Evolutionary conservation across 2,113 vertebrate genomes (phyloP).

Genomic region (Formicarius rufipectus): DNA sequence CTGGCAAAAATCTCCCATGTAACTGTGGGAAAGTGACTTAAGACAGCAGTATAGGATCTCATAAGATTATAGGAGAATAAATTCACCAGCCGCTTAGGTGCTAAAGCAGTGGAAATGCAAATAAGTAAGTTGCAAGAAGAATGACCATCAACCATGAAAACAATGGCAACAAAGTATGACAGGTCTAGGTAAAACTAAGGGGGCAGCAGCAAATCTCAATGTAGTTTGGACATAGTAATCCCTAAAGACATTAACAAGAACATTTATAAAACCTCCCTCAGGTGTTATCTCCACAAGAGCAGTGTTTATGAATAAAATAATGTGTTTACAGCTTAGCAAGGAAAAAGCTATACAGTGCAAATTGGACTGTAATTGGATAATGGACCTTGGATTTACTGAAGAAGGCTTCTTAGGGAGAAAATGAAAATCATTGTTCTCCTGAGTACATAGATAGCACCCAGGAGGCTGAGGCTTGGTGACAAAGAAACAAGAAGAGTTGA

Average conservation of each 20-base stretch:
- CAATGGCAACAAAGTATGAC: rapidly evolving
- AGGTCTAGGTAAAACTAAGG: background rate
- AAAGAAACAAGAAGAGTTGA: background rate
- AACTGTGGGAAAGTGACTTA: background rate
- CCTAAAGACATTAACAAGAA: background rate
- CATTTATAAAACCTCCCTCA: background rate
- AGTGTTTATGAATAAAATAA: background rate
- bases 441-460: background rate
- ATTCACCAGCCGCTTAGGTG: background rate
- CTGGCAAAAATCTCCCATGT: background rate
- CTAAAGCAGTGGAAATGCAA: background rate
- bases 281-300: background rate
- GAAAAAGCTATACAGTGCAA: background rate
- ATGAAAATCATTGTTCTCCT: background rate
- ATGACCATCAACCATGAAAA: background rate
- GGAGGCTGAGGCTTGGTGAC: background rate
- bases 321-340: background rate
- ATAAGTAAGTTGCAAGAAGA: background rate
- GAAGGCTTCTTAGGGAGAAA: background rate
- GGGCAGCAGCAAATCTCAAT: background rate
- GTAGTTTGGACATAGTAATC: background rate
- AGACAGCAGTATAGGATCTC: background rate
- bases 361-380: background rate
- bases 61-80: background rate
- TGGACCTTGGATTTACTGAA: background rate